Evolutionary conservation across 2,888 invertebrate species (phyloP).

Genomic region (Chalcis sispes): DNA sequence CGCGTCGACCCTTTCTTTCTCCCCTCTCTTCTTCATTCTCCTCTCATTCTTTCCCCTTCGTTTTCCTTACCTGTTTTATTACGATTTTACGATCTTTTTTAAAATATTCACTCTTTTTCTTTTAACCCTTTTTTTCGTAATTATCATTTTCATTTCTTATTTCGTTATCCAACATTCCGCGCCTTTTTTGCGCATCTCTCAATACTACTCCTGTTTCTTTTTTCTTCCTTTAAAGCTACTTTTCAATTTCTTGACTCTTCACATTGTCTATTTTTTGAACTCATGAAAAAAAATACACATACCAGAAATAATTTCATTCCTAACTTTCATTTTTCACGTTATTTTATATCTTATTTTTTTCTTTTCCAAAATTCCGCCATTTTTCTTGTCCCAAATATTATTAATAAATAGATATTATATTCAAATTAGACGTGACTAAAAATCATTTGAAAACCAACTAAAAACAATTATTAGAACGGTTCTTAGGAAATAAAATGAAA

Average conservation of each 20-base stretch:
- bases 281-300: too few species aligned
- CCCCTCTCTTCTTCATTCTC: not conserved
- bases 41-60: not conserved
- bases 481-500: too few species aligned
- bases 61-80: not conserved
- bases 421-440: too few species aligned
- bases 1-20: conserved; percentile 58
- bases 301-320: too few species aligned
- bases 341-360: too few species aligned
- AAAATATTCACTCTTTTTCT: not conserved
- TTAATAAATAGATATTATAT: too few species aligned
- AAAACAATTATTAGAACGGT: too few species aligned
- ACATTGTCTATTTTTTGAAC: not conserved
- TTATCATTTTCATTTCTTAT: not conserved
- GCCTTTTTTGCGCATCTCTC: not conserved
- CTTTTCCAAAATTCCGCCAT: too few species aligned
- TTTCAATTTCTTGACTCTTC: too few species aligned
- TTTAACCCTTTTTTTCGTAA: not conserved
- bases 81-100: not conserved
- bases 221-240: not conserved
- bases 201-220: not conserved
- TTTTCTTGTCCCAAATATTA: too few species aligned
- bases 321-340: too few species aligned
- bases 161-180: not conserved
- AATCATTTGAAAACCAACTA: too few species aligned